Conservation (phyloP, 2,113 vertebrate species). For the Eulacestoma nigropectus region DNA sequence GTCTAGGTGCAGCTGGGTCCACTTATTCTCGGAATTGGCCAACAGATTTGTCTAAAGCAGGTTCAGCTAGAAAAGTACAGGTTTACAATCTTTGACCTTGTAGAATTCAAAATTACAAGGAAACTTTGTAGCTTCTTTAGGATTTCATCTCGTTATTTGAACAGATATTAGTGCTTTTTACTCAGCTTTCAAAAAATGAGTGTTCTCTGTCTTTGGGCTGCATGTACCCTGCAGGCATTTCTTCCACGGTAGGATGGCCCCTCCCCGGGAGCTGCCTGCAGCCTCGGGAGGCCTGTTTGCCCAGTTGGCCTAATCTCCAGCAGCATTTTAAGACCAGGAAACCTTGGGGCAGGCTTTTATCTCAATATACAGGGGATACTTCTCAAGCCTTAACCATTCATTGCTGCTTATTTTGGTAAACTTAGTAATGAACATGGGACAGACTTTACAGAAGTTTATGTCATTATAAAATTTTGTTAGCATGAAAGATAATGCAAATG, state of each 20-base stretch:
- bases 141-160: not conserved
- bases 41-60: not conserved
- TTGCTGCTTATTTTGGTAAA: not conserved
- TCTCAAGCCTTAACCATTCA: not conserved
- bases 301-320: not conserved
- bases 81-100: not conserved
- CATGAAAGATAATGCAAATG: not conserved
- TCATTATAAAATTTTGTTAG: not conserved
- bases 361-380: not conserved
- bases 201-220: not conserved
- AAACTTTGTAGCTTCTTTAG: not conserved
- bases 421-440: rapidly evolving
- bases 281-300: not conserved
- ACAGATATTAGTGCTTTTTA: not conserved
- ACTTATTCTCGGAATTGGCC: not conserved
- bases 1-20: not conserved
- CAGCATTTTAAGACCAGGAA: not conserved
- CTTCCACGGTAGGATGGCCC: not conserved
- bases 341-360: not conserved
- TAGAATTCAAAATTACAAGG: not conserved
- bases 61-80: not conserved
- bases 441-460: not conserved
- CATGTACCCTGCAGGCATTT: not conserved
- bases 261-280: not conserved
- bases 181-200: not conserved